Percentiles rank a stretch among this genome's conserved stretches.
These are phyloP conservation scores for Ditylenchus dipsaci DNA, from an alignment of 1,140 invertebrate genomes.

Conservation along the genomic window DNA sequence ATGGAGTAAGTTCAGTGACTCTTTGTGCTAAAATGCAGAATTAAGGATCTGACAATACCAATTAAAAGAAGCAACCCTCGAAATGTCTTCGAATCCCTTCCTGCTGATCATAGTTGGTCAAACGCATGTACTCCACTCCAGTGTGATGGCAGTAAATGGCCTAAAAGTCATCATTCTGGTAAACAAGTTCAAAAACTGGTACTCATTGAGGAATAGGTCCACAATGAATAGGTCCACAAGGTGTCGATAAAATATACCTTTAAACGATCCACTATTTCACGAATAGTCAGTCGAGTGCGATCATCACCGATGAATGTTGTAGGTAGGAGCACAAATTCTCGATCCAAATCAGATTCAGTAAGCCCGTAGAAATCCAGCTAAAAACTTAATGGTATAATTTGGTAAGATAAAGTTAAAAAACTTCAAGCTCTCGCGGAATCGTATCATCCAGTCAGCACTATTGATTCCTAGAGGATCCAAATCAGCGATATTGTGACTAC, in stretches of 20 bases:
- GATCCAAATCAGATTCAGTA: constrained; percentile 91
- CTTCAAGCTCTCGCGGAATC: constrained; percentile 78
- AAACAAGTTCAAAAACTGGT: no score
- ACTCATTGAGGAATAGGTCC: no score
- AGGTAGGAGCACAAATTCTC: constrained; percentile 88
- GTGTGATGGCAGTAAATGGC: constrained; percentile 65
- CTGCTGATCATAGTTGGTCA: constrained; percentile 94
- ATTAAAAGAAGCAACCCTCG: no score
- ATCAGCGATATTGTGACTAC: constrained; percentile 94
- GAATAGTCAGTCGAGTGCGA: constrained; percentile 78
- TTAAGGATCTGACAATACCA: no score
- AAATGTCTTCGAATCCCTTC: constrained; percentile 96
- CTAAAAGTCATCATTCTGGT: constrained; percentile 50
- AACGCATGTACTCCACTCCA: constrained; percentile 99
- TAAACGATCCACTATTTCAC: constrained; percentile 84
- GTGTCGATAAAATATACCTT: constrained; percentile 66
- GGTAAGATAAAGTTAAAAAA: constrained; percentile 62
- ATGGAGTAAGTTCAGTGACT: constrained; percentile 77
- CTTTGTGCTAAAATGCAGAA: constrained; percentile 75
- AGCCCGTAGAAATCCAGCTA: constrained; percentile 76
- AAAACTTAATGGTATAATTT: not conserved
- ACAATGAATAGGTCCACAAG: no score
- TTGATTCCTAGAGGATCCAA: constrained; percentile 93
- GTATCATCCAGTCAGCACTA: constrained; percentile 70
- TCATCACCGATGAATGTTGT: constrained; percentile 93